These are phyloP conservation scores for Dicrostonyx torquatus DNA, from an alignment of 2,797 vertebrate genomes.

Conservation along the genomic window DNA sequence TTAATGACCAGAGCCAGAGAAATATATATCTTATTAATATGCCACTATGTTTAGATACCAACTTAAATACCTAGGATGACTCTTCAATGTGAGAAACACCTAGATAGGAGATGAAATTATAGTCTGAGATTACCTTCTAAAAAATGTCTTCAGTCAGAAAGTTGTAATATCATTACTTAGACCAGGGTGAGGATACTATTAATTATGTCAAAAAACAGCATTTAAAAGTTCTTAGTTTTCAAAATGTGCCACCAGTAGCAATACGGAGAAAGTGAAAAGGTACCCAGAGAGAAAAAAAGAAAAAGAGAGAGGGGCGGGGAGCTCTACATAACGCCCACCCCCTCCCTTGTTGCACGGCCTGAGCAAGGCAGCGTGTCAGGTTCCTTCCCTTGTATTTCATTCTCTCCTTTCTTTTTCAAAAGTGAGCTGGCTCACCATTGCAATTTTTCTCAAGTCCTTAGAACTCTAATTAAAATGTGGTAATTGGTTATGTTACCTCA, in stretches of 20 bases:
- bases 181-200: constrained; percentile 29
- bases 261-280: neutral
- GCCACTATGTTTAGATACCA: constrained; percentile 44
- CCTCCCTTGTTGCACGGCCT: neutral
- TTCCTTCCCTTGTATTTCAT: constrained; percentile 11
- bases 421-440: constrained; percentile 84
- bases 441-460: constrained; percentile 88
- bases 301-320: neutral
- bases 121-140: constrained; percentile 63
- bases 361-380: constrained; percentile 51
- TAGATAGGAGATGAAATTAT: constrained; percentile 56
- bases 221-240: constrained; percentile 53
- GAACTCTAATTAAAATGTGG: constrained; percentile 91
- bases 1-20: constrained; percentile 52
- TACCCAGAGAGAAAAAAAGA: constrained; percentile 20
- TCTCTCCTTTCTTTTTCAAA: constrained; percentile 75
- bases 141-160: constrained; percentile 68
- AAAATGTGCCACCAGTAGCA: constrained; percentile 52
- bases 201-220: constrained; percentile 25
- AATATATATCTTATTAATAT: constrained; percentile 60
- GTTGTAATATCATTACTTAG: constrained; percentile 64
- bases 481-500: constrained; percentile 92
- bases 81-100: constrained; percentile 27
- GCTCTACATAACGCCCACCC: neutral
- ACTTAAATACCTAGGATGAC: constrained; percentile 62